Evolutionary conservation across 2,797 vertebrate species (phyloP).

Genomic region (Psittacula echo): DNA sequence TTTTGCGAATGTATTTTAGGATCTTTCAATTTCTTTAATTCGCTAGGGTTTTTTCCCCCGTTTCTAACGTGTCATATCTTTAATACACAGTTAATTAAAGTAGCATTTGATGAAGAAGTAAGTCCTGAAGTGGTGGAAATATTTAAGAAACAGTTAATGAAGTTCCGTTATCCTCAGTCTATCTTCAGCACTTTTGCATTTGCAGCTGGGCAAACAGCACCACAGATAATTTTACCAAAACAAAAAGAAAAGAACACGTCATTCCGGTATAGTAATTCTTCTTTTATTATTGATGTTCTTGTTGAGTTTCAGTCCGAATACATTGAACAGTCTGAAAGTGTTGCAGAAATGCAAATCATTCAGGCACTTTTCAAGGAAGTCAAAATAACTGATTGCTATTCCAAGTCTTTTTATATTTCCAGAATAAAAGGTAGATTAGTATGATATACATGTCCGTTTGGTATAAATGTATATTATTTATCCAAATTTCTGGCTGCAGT

Average conservation of each 20-base stretch:
- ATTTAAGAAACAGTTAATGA: slow-evolving; percentile 95
- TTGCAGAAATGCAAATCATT: not conserved
- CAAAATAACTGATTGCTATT: not conserved
- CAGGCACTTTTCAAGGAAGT: not conserved
- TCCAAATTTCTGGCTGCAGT: not conserved
- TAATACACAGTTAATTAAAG: slow-evolving; percentile 91
- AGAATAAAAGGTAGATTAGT: not conserved
- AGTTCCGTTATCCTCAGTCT: slow-evolving; percentile 96
- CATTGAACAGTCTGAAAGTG: not conserved
- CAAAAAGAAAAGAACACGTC: slow-evolving; percentile 98
- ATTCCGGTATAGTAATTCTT: slow-evolving; percentile 84
- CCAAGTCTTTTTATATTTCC: not conserved
- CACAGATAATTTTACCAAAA: slow-evolving; percentile 93
- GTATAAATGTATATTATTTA: not conserved
- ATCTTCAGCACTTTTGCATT: slow-evolving; percentile 96
- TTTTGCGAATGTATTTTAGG: not conserved
- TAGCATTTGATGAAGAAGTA: slow-evolving; percentile 98
- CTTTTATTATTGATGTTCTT: not conserved
- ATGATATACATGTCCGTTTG: not conserved
- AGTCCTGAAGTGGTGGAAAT: slow-evolving; percentile 96
- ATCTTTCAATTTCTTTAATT: slow-evolving; percentile 18
- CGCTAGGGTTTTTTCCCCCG: not conserved
- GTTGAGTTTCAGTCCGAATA: not conserved
- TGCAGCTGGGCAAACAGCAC: slow-evolving; percentile 90
- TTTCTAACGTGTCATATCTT: slow-evolving; percentile 41